Base-by-base conservation (phyloP, 2,888 invertebrate genomes). In the Clostera curtula region DNA sequence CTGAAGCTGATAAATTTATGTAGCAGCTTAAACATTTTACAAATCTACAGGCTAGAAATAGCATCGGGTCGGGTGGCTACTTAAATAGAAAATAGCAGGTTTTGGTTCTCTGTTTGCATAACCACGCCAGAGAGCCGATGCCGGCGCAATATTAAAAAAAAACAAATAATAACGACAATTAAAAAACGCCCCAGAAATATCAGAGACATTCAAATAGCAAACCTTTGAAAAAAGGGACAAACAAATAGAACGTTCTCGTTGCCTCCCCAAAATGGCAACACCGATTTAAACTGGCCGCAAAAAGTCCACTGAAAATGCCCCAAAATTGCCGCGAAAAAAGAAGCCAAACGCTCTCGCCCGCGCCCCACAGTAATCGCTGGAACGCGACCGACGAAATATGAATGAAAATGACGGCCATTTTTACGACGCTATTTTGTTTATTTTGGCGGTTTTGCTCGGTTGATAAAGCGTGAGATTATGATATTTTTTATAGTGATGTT, bases 261-360 rank as follows among this genome's bases (percentile, higher is more conserved):
- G 49, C 42, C 50, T 49, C 49, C 59, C 51, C 55, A 56, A 72
- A 75, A 75, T 68, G 69, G 71, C 75, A 73, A 68, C 73, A 72
- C 62, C 73, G 70, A 75, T 79, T 76, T 73, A 79, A 73, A 71
- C 68, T 65, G 70, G 56, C 71, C 61, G 43, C 69, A 75, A 76
- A 77, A 79, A 72, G 59, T 65, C 55, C 58, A 59, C 44, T 52
- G 49, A 45, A 63, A 70, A 66, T 56, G 56, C 54, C 56, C 49
- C 61, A 52, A 70, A 73, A 76, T 72, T 75, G 75, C 68, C 61
- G 49, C 52, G 58, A 67, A 74, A 79, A 74, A 69, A 70, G 62
- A 50, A 61, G 34, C 34, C 36, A 19, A 44, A 43, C 45, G 48
- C 15, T 60, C 59, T n/a, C n/a, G n/a, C 50, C 65, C 60, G 59